Conservation (phyloP, 2,888 invertebrate genomes). For the Diadromus collaris region DNA sequence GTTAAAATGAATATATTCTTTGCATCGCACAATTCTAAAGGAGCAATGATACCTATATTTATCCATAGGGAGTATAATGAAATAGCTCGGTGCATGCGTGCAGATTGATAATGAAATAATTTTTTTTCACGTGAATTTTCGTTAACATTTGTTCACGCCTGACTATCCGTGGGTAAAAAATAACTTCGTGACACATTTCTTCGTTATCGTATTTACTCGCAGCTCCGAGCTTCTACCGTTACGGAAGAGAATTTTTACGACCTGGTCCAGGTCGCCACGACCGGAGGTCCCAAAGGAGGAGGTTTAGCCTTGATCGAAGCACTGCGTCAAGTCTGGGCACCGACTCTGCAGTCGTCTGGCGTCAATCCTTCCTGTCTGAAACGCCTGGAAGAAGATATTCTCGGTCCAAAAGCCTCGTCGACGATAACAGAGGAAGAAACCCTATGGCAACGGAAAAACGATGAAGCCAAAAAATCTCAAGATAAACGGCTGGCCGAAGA, state of each 20-base stretch:
- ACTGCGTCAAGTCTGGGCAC: conserved; percentile 77
- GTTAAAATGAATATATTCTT: too few relatives aligned
- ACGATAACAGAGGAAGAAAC: conserved; percentile 74
- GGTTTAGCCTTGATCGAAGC: conserved; percentile 73
- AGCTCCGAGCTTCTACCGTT: conserved; percentile 70
- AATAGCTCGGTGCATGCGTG: too few relatives aligned
- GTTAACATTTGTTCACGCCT: not conserved
- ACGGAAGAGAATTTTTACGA: conserved; percentile 77
- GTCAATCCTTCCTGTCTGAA: conserved; percentile 70
- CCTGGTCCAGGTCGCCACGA: conserved; percentile 75
- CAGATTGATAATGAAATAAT: too few relatives aligned
- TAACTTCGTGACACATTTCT: not conserved
- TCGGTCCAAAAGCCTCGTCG: conserved; percentile 69
- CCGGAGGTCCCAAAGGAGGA: conserved; percentile 68
- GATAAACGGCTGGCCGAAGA: conserved; percentile 71
- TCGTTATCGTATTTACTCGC: not conserved
- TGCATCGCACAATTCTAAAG: too few relatives aligned
- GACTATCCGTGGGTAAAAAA: not conserved
- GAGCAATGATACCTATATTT: too few relatives aligned
- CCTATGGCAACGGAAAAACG: conserved; percentile 70
- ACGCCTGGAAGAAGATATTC: conserved; percentile 74
- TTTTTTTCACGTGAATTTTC: conserved; percentile 3
- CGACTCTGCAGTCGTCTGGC: conserved; percentile 72
- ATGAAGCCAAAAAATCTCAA: conserved; percentile 68
- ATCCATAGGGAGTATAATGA: too few relatives aligned